phyloP scores from a whole-genome alignment of 2,113 vertebrate species.

The Bombycilla garrulus region DNA sequence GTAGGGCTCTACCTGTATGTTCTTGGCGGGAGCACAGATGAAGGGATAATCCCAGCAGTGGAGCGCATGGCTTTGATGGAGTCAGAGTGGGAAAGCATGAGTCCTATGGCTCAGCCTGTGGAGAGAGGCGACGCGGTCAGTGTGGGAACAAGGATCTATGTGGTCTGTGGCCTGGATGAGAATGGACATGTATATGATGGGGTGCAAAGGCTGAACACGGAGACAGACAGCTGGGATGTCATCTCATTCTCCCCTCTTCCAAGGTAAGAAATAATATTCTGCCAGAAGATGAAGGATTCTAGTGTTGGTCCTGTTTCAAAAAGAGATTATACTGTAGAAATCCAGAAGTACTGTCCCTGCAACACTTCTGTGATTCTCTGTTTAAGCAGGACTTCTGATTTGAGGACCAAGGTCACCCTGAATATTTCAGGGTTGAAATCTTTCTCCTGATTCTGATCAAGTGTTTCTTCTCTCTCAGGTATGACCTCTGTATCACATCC shows the following conservation, averaged over 20 bases:
- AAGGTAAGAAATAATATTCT: background rate
- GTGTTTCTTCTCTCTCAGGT: conserved; percentile 66
- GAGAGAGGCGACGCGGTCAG: conserved; percentile 78
- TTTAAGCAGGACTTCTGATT: background rate
- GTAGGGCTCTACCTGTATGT: conserved; percentile 77
- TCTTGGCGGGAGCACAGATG: conserved; percentile 83
- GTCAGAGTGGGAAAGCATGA: conserved; percentile 75
- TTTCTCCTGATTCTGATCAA: background rate
- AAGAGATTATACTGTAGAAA: background rate
- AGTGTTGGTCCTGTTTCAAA: background rate
- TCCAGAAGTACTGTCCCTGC: background rate
- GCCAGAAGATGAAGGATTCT: background rate
- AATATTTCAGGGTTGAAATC: background rate
- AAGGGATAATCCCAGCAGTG: conserved; percentile 77
- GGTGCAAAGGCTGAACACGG: conserved; percentile 78
- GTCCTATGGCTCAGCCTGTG: conserved; percentile 80
- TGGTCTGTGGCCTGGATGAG: conserved; percentile 88
- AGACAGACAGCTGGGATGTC: conserved; percentile 82
- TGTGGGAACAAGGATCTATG: conserved; percentile 75
- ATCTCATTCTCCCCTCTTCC: conserved; percentile 80
- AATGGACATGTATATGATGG: conserved; percentile 84
- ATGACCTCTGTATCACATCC: conserved; percentile 83
- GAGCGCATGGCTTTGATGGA: conserved; percentile 76
- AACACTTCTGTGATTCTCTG: background rate
- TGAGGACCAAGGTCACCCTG: background rate